Base-by-base conservation (phyloP, 2,797 vertebrate genomes). In the Falco rusticolus region DNA sequence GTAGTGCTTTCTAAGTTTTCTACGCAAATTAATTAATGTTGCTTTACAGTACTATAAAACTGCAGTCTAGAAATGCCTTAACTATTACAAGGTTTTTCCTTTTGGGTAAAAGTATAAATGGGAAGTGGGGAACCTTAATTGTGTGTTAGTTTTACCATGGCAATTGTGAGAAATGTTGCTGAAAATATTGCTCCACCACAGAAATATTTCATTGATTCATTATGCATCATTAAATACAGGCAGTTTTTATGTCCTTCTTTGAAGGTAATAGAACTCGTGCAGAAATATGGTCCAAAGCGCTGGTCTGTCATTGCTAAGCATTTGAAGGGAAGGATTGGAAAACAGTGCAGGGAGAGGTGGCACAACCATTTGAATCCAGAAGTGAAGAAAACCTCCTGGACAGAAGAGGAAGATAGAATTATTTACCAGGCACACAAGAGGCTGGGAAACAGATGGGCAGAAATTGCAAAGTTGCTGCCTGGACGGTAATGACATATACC, bases 321-420 rank as follows among this genome's bases (percentile, higher is more conserved):
- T 98, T 98, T 99, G 97, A 99, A 99, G 96, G 99, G 99, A 45
- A 99, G 99, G 70, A 99, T 99, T 80, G 99, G 99, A 93, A 99
- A 99, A 96, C 99, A 99, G 98, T 99, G 99, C 97, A 98, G 99
- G 53, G 99, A 99, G 97, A 99, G 99, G 97, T 99, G 99, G 99
- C 99, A 99, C 98, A 99, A 99, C 98, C 99, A 99, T 97, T 98
- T 99, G 97, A 99, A 99, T 98, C 99, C 99, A 53, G 99, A 99
- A 98, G 99, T 99, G 97, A 99, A 99, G 98, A 99, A 99, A 98
- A 99, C 99, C 39, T 99, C 99, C 78, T 99, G 99, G 99, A 99
- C 99, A 13, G 99, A 99, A 98, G 99, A 99, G 97, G 99, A 99
- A 98, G 99, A 99, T 98, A 98, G 99, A 94, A 99, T 99, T 98